Conservation (phyloP, 2,888 invertebrate species). For the Siphonodentalium dalli region DNA sequence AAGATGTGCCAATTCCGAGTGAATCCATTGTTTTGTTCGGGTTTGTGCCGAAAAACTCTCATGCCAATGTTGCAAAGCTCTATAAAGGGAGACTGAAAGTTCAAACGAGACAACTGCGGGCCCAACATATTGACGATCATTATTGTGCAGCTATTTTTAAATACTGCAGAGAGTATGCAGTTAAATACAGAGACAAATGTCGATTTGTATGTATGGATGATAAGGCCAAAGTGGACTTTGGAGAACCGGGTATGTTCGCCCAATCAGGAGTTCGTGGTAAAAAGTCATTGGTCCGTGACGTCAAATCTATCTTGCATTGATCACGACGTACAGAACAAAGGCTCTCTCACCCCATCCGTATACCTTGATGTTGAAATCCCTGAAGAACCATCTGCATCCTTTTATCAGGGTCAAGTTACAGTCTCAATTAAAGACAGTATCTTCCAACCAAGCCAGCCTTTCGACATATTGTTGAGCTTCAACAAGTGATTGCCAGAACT, state of each 20-base stretch:
- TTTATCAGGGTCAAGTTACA: conserved; percentile 27
- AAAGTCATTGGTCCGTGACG: conserved; percentile 24
- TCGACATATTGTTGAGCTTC: conserved; percentile 10
- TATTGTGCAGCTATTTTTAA: conserved; percentile 26
- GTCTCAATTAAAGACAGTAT: conserved; percentile 26
- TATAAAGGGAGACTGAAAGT: conserved; percentile 24
- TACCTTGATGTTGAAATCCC: conserved; percentile 24
- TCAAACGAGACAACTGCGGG: conserved; percentile 23
- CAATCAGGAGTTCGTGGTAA: conserved; percentile 29
- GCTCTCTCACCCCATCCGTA: conserved; percentile 33
- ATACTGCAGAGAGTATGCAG: conserved; percentile 19
- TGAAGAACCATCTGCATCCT: conserved; percentile 16
- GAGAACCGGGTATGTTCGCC: conserved; percentile 24
- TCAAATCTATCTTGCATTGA: conserved; percentile 19
- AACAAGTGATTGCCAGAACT: not conserved
- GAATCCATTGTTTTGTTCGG: conserved; percentile 27
- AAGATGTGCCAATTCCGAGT: conserved; percentile 22
- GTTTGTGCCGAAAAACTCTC: conserved; percentile 24
- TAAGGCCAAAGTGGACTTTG: conserved; percentile 28
- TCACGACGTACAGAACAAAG: conserved; percentile 30
- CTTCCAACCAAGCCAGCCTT: conserved; percentile 21
- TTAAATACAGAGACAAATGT: not conserved
- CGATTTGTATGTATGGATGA: conserved; percentile 25
- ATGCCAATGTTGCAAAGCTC: conserved; percentile 20
- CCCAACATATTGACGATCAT: conserved; percentile 26